Percentiles rank a stretch among this genome's conserved stretches.
These are phyloP conservation scores for Neelides sp. DNA, from an alignment of 1,140 invertebrate species.

Conservation along the genomic window DNA sequence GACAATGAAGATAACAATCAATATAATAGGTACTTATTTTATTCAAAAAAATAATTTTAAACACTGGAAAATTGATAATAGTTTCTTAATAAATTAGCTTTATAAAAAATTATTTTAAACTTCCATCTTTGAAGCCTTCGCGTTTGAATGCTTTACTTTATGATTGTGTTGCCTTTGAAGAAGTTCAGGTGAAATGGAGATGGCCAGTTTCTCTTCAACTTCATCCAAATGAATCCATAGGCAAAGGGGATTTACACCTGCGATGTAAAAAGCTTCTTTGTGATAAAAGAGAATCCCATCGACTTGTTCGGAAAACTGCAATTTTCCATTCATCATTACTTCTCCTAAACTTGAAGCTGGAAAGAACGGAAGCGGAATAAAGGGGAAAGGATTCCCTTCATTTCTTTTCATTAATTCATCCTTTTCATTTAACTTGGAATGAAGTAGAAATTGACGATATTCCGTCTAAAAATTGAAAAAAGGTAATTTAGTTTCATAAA, in stretches of 20 bases:
- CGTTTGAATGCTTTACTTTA: too few species aligned
- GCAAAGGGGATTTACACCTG: slow-evolving; percentile 58
- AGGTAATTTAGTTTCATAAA: slow-evolving; percentile 13
- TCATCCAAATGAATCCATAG: slow-evolving; percentile 23
- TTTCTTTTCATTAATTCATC: slow-evolving; percentile 35
- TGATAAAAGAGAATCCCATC: slow-evolving; percentile 77
- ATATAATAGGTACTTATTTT: too few species aligned
- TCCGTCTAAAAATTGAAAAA: slow-evolving; percentile 47
- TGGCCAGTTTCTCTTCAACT: slow-evolving; percentile 2
- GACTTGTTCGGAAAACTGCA: slow-evolving; percentile 35
- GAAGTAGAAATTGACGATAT: slow-evolving; percentile 63
- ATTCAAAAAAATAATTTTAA: too few species aligned
- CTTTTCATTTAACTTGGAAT: slow-evolving; percentile 50
- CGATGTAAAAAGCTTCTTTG: slow-evolving; percentile 58
- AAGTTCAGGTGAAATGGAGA: slow-evolving; percentile 16
- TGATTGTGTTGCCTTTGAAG: too few species aligned
- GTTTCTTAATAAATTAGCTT: too few species aligned
- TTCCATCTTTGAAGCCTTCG: too few species aligned
- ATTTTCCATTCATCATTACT: slow-evolving; percentile 18
- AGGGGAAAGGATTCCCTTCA: slow-evolving; percentile 41
- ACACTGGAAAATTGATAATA: too few species aligned
- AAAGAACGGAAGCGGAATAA: slow-evolving; percentile 42
- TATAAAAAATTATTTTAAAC: too few species aligned
- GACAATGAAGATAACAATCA: too few species aligned
- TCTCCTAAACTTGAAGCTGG: slow-evolving; percentile 31